Base-by-base conservation (phyloP, 2,113 vertebrate species). In the Montifringilla adamsi region DNA sequence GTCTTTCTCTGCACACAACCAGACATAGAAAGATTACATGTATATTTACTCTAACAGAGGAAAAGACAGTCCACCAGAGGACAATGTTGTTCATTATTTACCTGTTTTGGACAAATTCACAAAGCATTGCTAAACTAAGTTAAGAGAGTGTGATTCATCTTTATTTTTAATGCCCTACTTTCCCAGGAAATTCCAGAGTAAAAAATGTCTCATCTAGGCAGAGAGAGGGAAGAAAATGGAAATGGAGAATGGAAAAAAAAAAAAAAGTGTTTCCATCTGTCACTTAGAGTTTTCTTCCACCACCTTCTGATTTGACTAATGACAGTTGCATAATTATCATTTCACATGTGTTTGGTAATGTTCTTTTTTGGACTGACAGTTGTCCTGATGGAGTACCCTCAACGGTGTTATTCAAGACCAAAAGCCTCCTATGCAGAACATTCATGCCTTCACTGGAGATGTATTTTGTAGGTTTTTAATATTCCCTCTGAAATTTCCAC, bases 251-350 rank as follows among this genome's bases (percentile, higher is more conserved):
- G 43, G 67, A 94, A 37, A 37, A 90, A 87, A 95, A 41, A 76
- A 79, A 89, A 92, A 73, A 1, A 84, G 87, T 79, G 30, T 72
- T 95, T 95, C 59, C 72, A 93, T 96, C 72, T 97, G 82, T 96
- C 87, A 83, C 35, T 93, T 87, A 49, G 43, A 91, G 35, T 92
- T 96, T 93, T 90, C 72, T 96, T 93, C 50, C 75, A 93, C 52
- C 92, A 90, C 72, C 85, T 94, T 76, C 76, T 94, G 72, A 90
- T 94, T 91, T 93, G 72, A 94, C 92, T 93, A 96, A 95, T 95
- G 87, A 84, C 21, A 60, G 88, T 94, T 88, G 55, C 47, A 72
- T 84, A 94, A 97, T 92, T 92, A 88, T 31, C 13, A 74, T 92
- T 91, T 95, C 85, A 94, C 87, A 92, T 14, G 14, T 90, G 64